Evolutionary conservation across 2,888 invertebrate species (phyloP).

Genomic region (Morpho achilles): DNA sequence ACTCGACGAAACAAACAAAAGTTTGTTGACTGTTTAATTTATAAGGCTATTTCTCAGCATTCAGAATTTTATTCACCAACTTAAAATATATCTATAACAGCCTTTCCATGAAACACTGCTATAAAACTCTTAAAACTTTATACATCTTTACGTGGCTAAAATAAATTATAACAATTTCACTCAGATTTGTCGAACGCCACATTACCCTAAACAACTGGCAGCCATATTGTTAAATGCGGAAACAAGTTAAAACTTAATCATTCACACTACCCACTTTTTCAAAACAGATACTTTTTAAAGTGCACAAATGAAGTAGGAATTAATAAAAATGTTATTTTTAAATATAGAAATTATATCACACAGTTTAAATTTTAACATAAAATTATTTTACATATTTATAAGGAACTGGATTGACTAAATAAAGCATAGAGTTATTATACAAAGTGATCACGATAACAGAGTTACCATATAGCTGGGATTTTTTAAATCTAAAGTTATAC

Average conservation of each 20-base stretch:
- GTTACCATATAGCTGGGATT: constrained; percentile 21
- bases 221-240: constrained; percentile 77
- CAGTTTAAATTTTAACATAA: constrained; percentile 4
- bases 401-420: constrained; percentile 31
- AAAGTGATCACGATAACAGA: constrained; percentile 26
- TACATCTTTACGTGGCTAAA: constrained; percentile 71
- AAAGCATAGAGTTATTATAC: background rate
- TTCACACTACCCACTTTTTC: constrained; percentile 33
- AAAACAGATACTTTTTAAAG: constrained; percentile 1
- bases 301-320: background rate
- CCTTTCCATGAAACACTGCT: constrained; percentile 71
- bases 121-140: constrained; percentile 72
- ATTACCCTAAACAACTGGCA: constrained; percentile 79
- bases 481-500: background rate
- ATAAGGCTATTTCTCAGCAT: constrained; percentile 63
- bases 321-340: constrained; percentile 10
- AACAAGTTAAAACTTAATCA: constrained; percentile 47
- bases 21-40: constrained; percentile 80
- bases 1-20: constrained; percentile 76
- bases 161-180: constrained; percentile 74
- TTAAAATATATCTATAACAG: constrained; percentile 57
- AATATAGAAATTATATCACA: constrained; percentile 1
- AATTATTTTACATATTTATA: constrained; percentile 17
- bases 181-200: constrained; percentile 76
- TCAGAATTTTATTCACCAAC: constrained; percentile 67